These are phyloP conservation scores for Cygnus buccinator DNA, from an alignment of 2,113 vertebrate species.

Conservation along the genomic window DNA sequence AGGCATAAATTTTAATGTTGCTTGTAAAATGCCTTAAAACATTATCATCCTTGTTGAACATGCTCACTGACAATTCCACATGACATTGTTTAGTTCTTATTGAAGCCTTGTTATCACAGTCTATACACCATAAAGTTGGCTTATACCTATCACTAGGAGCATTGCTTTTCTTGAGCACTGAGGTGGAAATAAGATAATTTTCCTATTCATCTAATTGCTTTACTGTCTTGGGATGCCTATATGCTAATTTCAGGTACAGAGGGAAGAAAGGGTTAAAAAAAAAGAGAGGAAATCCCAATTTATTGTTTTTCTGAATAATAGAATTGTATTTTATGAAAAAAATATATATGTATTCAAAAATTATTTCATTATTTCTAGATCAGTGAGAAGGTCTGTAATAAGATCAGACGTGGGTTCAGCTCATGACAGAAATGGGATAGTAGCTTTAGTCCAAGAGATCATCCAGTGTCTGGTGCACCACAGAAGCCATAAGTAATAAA, in stretches of 20 bases:
- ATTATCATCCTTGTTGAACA: neutral
- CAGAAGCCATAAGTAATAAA: constrained; percentile 18
- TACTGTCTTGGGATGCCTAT: neutral
- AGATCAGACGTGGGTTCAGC: neutral
- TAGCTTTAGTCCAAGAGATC: neutral
- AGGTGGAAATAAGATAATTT: neutral
- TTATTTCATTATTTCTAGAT: neutral
- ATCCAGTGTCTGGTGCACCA: neutral
- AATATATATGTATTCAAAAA: neutral
- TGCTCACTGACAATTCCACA: neutral
- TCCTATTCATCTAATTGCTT: neutral
- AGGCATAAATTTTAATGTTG: neutral
- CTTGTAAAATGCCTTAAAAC: neutral
- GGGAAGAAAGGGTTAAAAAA: neutral
- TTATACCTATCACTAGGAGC: neutral
- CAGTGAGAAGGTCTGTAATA: neutral
- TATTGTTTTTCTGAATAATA: neutral
- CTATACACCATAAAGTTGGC: neutral
- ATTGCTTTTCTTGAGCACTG: neutral
- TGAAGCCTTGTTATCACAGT: neutral
- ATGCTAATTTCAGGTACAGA: neutral
- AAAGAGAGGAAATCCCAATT: neutral
- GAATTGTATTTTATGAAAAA: neutral
- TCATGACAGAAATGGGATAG: neutral
- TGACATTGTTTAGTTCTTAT: neutral